A percentile compares a stretch with the other conserved stretches of the same genome.
phyloP scores from a whole-genome alignment of 2,113 vertebrate species.

The Microtus richardsoni region DNA sequence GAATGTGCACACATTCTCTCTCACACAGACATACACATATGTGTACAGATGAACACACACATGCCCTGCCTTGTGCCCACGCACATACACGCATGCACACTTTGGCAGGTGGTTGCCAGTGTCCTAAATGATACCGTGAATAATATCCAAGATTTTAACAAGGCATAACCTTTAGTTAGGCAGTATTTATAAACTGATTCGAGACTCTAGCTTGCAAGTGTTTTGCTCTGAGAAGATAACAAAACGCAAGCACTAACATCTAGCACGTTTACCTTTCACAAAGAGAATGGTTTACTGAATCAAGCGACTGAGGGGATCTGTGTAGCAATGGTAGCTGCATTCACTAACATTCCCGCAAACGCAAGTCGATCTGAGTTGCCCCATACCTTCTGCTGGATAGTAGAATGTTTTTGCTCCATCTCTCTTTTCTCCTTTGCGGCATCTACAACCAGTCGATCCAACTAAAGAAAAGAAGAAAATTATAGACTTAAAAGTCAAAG shows the following conservation, averaged over 20 bases:
- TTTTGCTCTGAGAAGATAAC: constrained; percentile 45
- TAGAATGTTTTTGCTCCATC: constrained; percentile 98
- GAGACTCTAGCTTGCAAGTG: constrained; percentile 22
- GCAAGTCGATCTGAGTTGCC: constrained; percentile 8
- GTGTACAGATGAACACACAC: background rate
- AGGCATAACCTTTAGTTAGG: constrained; percentile 35
- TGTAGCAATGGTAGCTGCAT: background rate
- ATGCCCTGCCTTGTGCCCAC: no score
- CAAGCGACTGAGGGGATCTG: background rate
- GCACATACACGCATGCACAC: background rate
- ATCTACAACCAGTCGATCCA: constrained; percentile 96
- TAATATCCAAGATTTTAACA: constrained; percentile 10
- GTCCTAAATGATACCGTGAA: constrained; percentile 18
- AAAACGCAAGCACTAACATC: constrained; percentile 16
- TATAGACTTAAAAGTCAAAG: constrained; percentile 65
- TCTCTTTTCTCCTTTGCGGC: constrained; percentile 97
- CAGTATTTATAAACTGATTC: background rate
- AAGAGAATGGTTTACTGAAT: background rate
- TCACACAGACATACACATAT: no score
- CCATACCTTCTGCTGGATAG: constrained; percentile 98
- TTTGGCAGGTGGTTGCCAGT: background rate
- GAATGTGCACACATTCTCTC: rapidly evolving
- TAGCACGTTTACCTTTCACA: constrained; percentile 15
- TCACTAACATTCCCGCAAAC: background rate
- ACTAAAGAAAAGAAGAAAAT: constrained; percentile 86